Percentiles rank a stretch among this genome's conserved stretches.
phyloP scores from a whole-genome alignment of 1,140 invertebrate genomes.

The Heliconius hermathena region DNA sequence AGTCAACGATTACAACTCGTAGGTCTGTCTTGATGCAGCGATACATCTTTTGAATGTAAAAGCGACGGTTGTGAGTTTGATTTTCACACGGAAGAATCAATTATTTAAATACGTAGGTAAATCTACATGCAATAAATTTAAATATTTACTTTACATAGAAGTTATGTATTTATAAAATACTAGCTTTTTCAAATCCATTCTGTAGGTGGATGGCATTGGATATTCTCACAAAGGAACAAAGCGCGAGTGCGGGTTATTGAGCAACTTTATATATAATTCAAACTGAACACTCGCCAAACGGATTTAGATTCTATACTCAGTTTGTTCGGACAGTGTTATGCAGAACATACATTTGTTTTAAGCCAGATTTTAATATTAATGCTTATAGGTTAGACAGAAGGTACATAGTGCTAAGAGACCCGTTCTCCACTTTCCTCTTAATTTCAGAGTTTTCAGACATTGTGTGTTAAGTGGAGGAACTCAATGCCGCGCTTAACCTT shows the following conservation, averaged over 20 bases:
- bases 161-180: not conserved
- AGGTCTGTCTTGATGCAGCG: too few species aligned
- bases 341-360: not conserved
- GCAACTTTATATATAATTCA: constrained; percentile 60
- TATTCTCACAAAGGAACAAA: constrained; percentile 30
- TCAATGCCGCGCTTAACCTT: not conserved
- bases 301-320: constrained; percentile 39
- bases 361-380: not conserved
- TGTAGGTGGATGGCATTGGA: constrained; percentile 9
- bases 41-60: too few species aligned
- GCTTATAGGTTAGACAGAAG: not conserved
- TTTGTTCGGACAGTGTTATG: constrained; percentile 28
- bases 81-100: too few species aligned
- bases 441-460: not conserved
- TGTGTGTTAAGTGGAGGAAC: not conserved
- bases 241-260: constrained; percentile 46
- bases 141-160: too few species aligned
- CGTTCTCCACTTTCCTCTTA: not conserved
- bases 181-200: too few species aligned
- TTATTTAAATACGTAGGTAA: too few species aligned
- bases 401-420: not conserved
- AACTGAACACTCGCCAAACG: constrained; percentile 48
- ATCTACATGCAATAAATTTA: too few species aligned
- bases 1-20: too few species aligned
- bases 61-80: too few species aligned